Conservation (phyloP, 1,140 invertebrate genomes). For the Rhopalosiphum padi region DNA sequence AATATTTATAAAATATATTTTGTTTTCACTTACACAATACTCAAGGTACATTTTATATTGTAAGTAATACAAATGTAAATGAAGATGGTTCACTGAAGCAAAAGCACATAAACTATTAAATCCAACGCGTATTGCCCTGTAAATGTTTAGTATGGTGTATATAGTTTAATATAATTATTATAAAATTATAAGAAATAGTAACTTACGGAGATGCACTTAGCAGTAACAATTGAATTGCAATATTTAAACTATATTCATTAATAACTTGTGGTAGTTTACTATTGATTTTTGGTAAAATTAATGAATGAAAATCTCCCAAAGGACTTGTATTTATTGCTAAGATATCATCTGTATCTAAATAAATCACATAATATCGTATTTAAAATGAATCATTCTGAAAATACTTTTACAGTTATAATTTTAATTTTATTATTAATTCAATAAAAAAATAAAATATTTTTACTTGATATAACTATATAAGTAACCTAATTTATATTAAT, state of each 20-base stretch:
- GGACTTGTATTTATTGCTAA: slow-evolving; percentile 74
- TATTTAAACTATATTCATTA: slow-evolving; percentile 65
- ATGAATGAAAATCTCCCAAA: slow-evolving; percentile 71
- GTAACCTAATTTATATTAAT: neutral
- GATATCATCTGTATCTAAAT: slow-evolving; percentile 49
- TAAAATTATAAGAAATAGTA: slow-evolving; percentile 48
- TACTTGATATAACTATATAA: neutral
- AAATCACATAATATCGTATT: neutral
- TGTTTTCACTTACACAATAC: slow-evolving; percentile 67
- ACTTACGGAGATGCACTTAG: slow-evolving; percentile 67
- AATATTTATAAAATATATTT: slow-evolving; percentile 16
- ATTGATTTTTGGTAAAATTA: slow-evolving; percentile 71
- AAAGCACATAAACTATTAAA: slow-evolving; percentile 81
- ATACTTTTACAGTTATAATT: neutral
- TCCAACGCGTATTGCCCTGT: slow-evolving; percentile 69
- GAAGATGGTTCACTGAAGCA: slow-evolving; percentile 83
- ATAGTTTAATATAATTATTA: slow-evolving; percentile 59
- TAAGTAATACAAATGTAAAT: slow-evolving; percentile 78
- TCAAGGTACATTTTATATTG: slow-evolving; percentile 71
- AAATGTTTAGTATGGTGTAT: slow-evolving; percentile 60
- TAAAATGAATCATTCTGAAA: neutral
- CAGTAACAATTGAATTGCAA: slow-evolving; percentile 66
- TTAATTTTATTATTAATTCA: neutral
- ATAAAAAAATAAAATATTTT: neutral
- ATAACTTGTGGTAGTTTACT: slow-evolving; percentile 70